A percentile compares a stretch with the other conserved stretches of the same genome.
Conservation (phyloP, 2,797 vertebrate species). For the Acanthiza pusilla region DNA sequence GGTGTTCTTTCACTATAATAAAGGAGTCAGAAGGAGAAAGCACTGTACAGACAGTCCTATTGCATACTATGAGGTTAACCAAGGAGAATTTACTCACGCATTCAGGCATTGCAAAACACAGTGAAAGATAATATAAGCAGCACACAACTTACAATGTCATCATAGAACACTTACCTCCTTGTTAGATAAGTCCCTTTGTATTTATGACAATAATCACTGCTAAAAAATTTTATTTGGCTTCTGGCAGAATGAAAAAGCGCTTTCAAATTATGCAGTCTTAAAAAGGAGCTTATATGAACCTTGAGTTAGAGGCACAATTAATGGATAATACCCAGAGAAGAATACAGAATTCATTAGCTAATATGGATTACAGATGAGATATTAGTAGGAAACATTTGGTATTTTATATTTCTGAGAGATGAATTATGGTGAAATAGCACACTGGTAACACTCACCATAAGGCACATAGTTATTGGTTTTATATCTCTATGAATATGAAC, state of each 20-base stretch:
- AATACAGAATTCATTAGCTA: background rate
- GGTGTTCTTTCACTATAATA: background rate
- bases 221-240: background rate
- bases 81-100: background rate
- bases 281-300: background rate
- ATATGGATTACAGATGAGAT: background rate
- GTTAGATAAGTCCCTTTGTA: background rate
- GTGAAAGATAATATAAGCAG: background rate
- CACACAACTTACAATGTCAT: background rate
- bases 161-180: background rate
- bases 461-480: background rate
- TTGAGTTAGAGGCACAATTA: background rate
- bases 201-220: background rate
- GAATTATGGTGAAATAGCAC: background rate
- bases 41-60: background rate
- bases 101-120: background rate
- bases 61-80: background rate
- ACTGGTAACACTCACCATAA: background rate
- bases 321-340: background rate
- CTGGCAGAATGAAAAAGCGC: background rate
- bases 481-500: background rate
- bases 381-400: background rate
- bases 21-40: background rate
- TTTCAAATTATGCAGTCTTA: background rate
- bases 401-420: background rate